A percentile compares a stretch with the other conserved stretches of the same genome.
These are phyloP conservation scores for Diaperis boleti DNA, from an alignment of 2,888 invertebrate species.

Conservation along the genomic window DNA sequence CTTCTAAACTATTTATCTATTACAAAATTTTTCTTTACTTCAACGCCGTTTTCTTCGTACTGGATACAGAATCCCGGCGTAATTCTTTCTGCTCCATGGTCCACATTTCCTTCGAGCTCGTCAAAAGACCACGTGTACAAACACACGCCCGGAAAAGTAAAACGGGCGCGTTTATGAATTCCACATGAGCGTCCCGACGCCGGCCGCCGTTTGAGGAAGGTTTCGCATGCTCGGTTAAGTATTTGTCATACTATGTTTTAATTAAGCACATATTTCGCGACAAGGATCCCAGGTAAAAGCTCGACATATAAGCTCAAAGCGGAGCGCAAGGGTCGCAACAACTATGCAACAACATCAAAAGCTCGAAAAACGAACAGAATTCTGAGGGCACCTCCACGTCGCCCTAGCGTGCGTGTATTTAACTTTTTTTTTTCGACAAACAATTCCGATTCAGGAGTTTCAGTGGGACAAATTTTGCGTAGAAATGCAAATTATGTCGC, in stretches of 20 bases:
- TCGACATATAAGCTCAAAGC: slow-evolving; percentile 55
- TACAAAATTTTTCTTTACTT: too few relatives aligned
- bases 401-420: neutral
- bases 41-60: too few relatives aligned
- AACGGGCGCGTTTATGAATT: slow-evolving; percentile 29
- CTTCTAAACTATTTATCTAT: too few relatives aligned
- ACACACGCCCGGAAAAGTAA: slow-evolving; percentile 20
- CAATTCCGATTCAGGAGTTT: too few relatives aligned
- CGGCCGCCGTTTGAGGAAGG: slow-evolving; percentile 51
- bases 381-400: slow-evolving; percentile 45
- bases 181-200: slow-evolving; percentile 37
- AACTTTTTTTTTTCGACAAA: slow-evolving; percentile 19
- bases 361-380: slow-evolving; percentile 56
- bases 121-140: slow-evolving; percentile 13
- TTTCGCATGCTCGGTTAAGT: slow-evolving; percentile 60
- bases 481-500: too few relatives aligned
- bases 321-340: slow-evolving; percentile 56
- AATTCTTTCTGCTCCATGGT: neutral
- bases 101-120: neutral
- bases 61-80: too few relatives aligned
- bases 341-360: slow-evolving; percentile 52
- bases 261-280: slow-evolving; percentile 64
- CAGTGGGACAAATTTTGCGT: too few relatives aligned
- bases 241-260: slow-evolving; percentile 65
- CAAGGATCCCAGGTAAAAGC: slow-evolving; percentile 54